phyloP scores from a whole-genome alignment of 2,888 invertebrate species.

The Ophioninae sp. region DNA sequence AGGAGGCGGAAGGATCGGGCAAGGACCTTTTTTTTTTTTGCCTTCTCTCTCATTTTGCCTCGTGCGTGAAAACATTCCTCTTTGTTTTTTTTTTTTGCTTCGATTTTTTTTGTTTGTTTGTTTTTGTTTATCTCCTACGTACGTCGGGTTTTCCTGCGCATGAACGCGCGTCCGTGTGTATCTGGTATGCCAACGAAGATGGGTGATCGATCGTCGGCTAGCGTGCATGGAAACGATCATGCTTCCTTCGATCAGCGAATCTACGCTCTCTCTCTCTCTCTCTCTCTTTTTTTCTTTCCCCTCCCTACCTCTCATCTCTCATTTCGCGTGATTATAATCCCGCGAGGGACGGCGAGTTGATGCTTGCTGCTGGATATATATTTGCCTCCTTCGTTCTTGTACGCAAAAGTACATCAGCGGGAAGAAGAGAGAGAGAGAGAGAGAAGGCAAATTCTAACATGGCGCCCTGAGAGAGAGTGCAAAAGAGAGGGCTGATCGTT shows the following conservation, averaged over 20 bases:
- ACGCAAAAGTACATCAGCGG: constrained; percentile 35
- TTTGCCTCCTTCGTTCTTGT: constrained; percentile 31
- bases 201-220: constrained; percentile 71
- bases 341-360: constrained; percentile 60
- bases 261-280: constrained; percentile 18
- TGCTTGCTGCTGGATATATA: constrained; percentile 42
- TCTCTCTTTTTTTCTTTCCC: constrained; percentile 44
- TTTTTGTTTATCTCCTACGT: not conserved
- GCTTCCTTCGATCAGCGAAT: constrained; percentile 67
- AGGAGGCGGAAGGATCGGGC: constrained; percentile 48
- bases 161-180: not conserved
- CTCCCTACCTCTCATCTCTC: constrained; percentile 51
- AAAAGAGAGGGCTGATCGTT: constrained; percentile 28
- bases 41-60: constrained; percentile 37
- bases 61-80: constrained; percentile 35
- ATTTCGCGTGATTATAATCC: constrained; percentile 73
- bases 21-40: constrained; percentile 18
- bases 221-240: constrained; percentile 70
- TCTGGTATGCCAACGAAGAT: constrained; percentile 61
- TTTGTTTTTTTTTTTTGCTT: too few species aligned
- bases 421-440: constrained; percentile 22
- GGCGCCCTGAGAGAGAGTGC: constrained; percentile 30
- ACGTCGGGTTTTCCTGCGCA: constrained; percentile 18
- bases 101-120: too few species aligned
- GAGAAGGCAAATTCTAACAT: constrained; percentile 39